Evolutionary conservation across 2,113 vertebrate genomes (phyloP).

Genomic region (Petrocephalus zakoni): DNA sequence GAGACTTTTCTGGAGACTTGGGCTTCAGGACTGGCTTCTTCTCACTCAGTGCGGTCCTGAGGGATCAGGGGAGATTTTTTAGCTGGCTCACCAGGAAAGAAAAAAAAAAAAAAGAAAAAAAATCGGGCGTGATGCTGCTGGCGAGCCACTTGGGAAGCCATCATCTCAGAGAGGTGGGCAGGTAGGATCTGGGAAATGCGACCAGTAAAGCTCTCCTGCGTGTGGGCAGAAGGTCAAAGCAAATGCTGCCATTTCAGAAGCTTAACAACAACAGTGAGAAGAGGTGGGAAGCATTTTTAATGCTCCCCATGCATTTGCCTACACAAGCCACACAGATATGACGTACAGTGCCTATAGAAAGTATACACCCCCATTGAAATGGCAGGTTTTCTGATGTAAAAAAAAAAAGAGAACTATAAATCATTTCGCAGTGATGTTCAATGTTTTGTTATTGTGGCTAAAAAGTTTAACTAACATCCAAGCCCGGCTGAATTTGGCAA

Average conservation of each 20-base stretch:
- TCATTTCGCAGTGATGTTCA: too few species aligned
- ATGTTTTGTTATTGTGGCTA: too few species aligned
- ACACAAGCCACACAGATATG: not conserved
- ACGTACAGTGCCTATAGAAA: too few species aligned
- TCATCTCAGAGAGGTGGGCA: not conserved
- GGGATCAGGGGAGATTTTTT: not conserved
- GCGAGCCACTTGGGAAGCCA: not conserved
- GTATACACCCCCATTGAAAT: too few species aligned
- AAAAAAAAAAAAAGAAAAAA: too few species aligned
- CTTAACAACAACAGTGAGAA: not conserved
- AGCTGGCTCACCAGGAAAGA: not conserved
- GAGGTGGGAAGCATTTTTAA: not conserved
- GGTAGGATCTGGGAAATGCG: not conserved
- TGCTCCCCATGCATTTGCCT: not conserved
- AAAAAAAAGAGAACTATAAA: too few species aligned
- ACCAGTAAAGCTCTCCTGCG: not conserved
- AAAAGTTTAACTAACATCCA: too few species aligned
- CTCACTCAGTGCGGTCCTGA: constrained; percentile 84
- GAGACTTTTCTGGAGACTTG: constrained; percentile 90
- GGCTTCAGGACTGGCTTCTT: constrained; percentile 91
- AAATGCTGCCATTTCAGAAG: not conserved
- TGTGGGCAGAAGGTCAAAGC: constrained; percentile 1
- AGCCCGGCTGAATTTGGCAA: too few species aligned
- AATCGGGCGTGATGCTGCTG: not conserved
- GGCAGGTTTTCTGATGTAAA: too few species aligned